Evolutionary conservation across 2,113 vertebrate species (phyloP).

Genomic region (Ciconia boyciana): DNA sequence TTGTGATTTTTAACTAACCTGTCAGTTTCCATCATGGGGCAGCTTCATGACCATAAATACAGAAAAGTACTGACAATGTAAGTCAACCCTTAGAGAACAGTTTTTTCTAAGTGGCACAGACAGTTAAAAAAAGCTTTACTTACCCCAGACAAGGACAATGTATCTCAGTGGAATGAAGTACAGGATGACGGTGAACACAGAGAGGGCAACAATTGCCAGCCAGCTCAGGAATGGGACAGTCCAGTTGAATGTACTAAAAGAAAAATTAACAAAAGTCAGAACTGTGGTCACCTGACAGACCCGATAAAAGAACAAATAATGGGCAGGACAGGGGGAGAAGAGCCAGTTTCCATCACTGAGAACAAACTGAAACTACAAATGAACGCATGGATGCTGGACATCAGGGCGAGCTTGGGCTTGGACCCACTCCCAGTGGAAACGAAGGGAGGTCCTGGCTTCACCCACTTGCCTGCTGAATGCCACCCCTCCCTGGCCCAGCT

Average conservation of each 20-base stretch:
- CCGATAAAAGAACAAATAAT: background rate
- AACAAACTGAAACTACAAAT: background rate
- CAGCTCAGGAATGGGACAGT: conserved; percentile 97
- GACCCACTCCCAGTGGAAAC: background rate
- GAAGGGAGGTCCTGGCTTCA: background rate
- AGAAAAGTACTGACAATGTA: conserved; percentile 45
- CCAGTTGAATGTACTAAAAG: conserved; percentile 94
- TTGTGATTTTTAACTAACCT: conserved; percentile 70
- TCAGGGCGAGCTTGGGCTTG: background rate
- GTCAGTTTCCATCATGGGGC: conserved; percentile 61
- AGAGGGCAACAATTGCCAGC: conserved; percentile 89
- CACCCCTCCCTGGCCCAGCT: background rate
- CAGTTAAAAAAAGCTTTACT: conserved; percentile 70
- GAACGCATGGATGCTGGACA: background rate
- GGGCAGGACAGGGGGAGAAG: background rate
- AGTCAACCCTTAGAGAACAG: conserved; percentile 58
- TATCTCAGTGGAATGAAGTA: conserved; percentile 97
- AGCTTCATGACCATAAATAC: conserved; percentile 67
- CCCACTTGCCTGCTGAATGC: fast-evolving
- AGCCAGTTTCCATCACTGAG: background rate
- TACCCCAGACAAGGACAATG: conserved; percentile 96
- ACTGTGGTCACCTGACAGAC: background rate
- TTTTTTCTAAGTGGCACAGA: conserved; percentile 29
- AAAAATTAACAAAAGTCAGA: conserved; percentile 51
- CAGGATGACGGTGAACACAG: conserved; percentile 81